Evolutionary conservation across 1,140 invertebrate genomes (phyloP), one percentile per base, ranked within the genome.

Genomic region (Cotesia glomerata): DNA sequence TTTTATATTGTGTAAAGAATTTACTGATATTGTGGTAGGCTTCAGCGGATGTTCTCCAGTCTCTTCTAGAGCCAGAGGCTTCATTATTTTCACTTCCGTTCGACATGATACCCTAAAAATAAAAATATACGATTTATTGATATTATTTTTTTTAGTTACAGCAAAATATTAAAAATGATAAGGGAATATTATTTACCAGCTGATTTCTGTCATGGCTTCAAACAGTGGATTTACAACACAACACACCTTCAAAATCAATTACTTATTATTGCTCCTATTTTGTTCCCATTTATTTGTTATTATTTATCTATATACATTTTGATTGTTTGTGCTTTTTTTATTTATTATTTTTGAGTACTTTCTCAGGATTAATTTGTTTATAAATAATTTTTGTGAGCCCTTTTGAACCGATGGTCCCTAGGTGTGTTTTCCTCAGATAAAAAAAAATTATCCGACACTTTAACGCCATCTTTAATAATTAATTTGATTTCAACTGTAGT

Each of bases 21-120:
- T 83, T 84, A 88, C 88, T 36, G 78, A 82, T 26, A 85, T 72
- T 34, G 82, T 86, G 8, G 89, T 81, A 64, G 87, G 87, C 83
- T 91, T 91, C 9, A 92, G 77, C 14, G 90, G 90, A 83, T 90
- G 89, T 63, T 86, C 86, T 13, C 75, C 74, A 8, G 88, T 81
- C 73, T 83, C 81, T 74, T 85, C 82, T 18, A 59, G 69, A 52
- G 13, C 32, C 18, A 51, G 77, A 54, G 16, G 45, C 62, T 75
- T 73, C 75, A 34, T 74, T 14, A 72, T 51, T 61, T 39, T 54
- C 49, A 72, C 34, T 4, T 76, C 74, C 45, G 72, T 11, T 0
- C 71, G 62, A 67, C 65, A 69, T 35, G 74, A 72, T 14, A 71
- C 35, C 76, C 76, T 76, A 14, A 11, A 14, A 11, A 64, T 59